phyloP scores from a whole-genome alignment of 23 tunicate genomes.

The Pegea sp. region DNA sequence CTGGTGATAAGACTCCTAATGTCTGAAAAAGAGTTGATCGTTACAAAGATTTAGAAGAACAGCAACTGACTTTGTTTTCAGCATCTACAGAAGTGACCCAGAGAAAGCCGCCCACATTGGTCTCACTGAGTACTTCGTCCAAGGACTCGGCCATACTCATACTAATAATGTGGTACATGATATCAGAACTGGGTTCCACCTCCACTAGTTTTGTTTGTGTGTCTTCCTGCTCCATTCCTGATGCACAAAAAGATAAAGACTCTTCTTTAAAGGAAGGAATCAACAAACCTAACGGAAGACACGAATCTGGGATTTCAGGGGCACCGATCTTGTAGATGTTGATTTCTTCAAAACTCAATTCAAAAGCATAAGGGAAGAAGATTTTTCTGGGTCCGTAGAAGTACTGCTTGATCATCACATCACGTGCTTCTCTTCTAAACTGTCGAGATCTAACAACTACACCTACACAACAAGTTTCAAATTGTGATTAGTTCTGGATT shows the following conservation, averaged over 20 bases:
- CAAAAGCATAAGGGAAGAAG: constrained; percentile 75
- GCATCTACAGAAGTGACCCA: constrained; percentile 65
- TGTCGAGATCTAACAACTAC: constrained; percentile 67
- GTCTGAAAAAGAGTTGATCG: constrained; percentile 10
- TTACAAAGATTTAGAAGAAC: neutral
- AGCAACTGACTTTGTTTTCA: constrained; percentile 25
- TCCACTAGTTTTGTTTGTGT: constrained; percentile 80
- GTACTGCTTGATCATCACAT: constrained; percentile 47
- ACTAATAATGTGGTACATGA: constrained; percentile 61
- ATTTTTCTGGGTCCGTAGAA: constrained; percentile 72
- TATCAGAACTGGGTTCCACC: constrained; percentile 42
- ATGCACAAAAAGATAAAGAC: neutral
- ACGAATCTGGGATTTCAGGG: constrained; percentile 69
- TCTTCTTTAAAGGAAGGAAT: neutral
- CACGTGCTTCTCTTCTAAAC: constrained; percentile 51
- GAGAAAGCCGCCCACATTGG: constrained; percentile 86
- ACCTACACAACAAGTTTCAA: too few species aligned
- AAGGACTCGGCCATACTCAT: constrained; percentile 82
- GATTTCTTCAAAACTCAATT: constrained; percentile 45
- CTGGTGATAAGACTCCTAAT: constrained; percentile 68
- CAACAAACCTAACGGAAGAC: constrained; percentile 48
- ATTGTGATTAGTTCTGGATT: too few species aligned
- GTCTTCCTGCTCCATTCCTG: constrained; percentile 80
- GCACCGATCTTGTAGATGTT: constrained; percentile 72
- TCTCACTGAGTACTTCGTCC: constrained; percentile 71